Evolutionary conservation across 2,888 invertebrate genomes (phyloP), one percentile per base, ranked within the genome.

Genomic region (Trypoxylon attenuatum): DNA sequence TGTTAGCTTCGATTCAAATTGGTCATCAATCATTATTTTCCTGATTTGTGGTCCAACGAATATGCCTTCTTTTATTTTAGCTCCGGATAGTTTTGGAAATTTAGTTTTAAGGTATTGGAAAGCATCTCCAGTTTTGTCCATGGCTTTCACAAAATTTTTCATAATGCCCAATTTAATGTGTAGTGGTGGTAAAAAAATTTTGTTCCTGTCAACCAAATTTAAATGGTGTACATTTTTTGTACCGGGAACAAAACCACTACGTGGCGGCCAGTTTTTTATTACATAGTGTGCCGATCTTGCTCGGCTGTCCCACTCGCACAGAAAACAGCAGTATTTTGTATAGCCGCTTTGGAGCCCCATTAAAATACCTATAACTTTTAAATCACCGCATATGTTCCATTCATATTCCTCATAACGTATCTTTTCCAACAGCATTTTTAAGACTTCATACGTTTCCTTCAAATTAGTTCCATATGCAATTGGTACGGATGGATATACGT

Each of bases 401-500:
- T 69, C 8, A 62, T 80, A 62, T 19, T 63, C 39, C 15, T 19
- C 10, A 45, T 59, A 62, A 19, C 60, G 45, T 2, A 68, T 55
- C 54, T 61, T 58, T 2, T 50, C 6, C 6, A 63, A 22, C 8
- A 61, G 55, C 4, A 45, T 42, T 13, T 46, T 39, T 1, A 67
- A n/a, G 33, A 46, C 59, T 42, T 42, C 21, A 43, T 58, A 47
- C 15, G 42, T 15, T 53, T 60, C 60, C 43, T 73, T 69, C 10
- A 77, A n/a, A n/a, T n/a, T n/a, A n/a, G n/a, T n/a, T n/a, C n/a
- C n/a, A n/a, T n/a, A n/a, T n/a, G n/a, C n/a, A 29, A 82, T 41
- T n/a, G 78, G 78, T 13, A 81, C 52, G 16, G 79, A 71, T 13
- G 76, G 69, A 62, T 60, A 79, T 45, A 89, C 63, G 55, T 79